phyloP scores from a whole-genome alignment of 2,797 vertebrate species.

The Ctenopoma multispine region DNA sequence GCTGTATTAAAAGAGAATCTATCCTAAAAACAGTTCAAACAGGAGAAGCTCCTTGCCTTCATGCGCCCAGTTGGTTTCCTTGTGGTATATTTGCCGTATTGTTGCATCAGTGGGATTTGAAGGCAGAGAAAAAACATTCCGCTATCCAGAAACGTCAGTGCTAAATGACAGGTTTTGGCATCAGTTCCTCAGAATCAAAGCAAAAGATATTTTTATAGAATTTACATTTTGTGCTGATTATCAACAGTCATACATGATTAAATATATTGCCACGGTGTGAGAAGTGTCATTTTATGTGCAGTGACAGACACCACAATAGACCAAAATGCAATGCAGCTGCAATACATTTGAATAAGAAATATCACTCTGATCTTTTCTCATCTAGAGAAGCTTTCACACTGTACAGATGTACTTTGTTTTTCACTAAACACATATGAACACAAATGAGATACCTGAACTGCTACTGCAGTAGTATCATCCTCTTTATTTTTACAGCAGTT shows the following conservation, averaged over 20 bases:
- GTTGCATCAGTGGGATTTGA: conserved; percentile 26
- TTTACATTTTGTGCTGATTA: conserved; percentile 12
- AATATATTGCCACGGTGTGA: background rate
- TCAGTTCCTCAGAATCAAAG: conserved; percentile 10
- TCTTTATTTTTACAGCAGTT: background rate
- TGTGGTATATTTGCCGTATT: conserved; percentile 1
- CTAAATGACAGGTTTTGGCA: background rate
- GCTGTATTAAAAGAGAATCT: background rate
- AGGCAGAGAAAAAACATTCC: background rate
- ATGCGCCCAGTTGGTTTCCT: background rate
- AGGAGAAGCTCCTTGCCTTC: background rate
- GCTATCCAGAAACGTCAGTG: background rate
- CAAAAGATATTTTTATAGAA: background rate
- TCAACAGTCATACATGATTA: background rate
- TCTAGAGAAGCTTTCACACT: conserved; percentile 1
- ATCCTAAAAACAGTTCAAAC: conserved; percentile 1
- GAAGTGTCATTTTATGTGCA: conserved; percentile 15
- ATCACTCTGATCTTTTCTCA: background rate
- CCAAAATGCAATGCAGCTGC: conserved; percentile 16
- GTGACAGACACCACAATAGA: conserved; percentile 27
- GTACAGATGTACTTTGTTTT: background rate
- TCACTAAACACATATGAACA: background rate
- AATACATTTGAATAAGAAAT: conserved; percentile 23
- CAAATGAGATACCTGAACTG: background rate
- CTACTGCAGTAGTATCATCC: background rate